Conservation (phyloP, 2,797 vertebrate genomes). For the Oophaga sylvatica region DNA sequence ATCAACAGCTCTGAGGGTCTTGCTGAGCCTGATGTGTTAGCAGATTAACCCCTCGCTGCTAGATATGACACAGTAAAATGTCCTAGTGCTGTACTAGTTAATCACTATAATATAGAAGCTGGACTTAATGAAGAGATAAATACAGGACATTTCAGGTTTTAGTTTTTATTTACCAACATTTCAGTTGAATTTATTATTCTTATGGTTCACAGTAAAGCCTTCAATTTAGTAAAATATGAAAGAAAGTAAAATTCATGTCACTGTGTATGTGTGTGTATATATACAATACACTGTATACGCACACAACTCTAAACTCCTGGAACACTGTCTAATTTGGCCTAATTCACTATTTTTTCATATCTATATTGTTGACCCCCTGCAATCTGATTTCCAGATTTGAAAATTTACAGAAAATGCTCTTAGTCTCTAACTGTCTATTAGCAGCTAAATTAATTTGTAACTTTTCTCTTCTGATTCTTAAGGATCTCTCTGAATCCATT, state of each 20-base stretch:
- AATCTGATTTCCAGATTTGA: no score
- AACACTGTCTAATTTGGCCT: no score
- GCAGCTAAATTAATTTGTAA: no score
- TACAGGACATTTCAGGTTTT: not conserved
- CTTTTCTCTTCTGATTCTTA: no score
- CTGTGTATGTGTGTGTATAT: no score
- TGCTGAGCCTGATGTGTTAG: conserved; percentile 38
- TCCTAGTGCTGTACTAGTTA: not conserved
- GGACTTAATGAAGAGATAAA: not conserved
- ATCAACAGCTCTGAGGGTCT: conserved; percentile 41
- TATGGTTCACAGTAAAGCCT: not conserved
- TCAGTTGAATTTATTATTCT: not conserved
- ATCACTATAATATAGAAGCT: not conserved
- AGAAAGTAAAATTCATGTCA: not conserved
- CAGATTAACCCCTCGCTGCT: conserved; percentile 49
- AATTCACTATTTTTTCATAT: no score
- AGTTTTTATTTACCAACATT: not conserved
- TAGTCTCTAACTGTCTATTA: no score
- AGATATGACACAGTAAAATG: conserved; percentile 28
- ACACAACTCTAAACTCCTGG: no score
- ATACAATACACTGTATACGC: no score
- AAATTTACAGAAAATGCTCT: no score
- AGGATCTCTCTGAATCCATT: no score
- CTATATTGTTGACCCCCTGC: no score
- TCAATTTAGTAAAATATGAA: not conserved